Evolutionary conservation across 1,140 invertebrate species (phyloP).

Genomic region (Oryctes rhinoceros): DNA sequence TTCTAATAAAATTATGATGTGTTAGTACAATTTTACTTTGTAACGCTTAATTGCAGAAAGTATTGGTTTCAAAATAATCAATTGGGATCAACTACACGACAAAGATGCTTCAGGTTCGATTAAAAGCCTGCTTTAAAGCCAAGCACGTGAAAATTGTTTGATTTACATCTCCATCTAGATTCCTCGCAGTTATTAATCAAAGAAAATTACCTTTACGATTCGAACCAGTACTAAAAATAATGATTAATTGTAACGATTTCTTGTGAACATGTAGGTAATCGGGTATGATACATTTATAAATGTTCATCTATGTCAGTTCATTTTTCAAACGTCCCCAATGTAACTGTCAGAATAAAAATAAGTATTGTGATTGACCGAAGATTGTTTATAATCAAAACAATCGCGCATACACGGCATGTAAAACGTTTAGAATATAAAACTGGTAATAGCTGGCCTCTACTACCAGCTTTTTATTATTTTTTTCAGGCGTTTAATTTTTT

Average conservation of each 20-base stretch:
- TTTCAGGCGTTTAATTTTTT: too few species aligned
- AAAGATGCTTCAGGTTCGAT: too few species aligned
- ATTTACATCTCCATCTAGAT: background rate
- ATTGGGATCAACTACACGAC: too few species aligned
- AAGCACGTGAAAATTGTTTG: too few species aligned
- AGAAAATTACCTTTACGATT: background rate
- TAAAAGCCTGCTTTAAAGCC: too few species aligned
- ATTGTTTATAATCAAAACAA: background rate
- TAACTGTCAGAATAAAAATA: conserved; percentile 29
- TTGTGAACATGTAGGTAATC: conserved; percentile 1
- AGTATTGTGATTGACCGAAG: background rate
- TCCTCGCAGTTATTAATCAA: background rate
- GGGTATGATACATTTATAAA: conserved; percentile 13
- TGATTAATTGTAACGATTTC: conserved; percentile 7
- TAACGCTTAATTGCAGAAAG: too few species aligned
- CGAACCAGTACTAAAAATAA: background rate
- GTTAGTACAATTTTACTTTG: too few species aligned
- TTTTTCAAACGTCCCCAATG: conserved; percentile 1
- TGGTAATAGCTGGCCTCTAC: background rate
- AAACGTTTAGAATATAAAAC: background rate
- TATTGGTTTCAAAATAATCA: too few species aligned
- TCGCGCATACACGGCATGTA: background rate
- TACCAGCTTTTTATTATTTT: too few species aligned
- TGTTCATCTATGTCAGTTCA: background rate
- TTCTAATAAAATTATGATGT: too few species aligned